phyloP scores from a whole-genome alignment of 2,888 invertebrate genomes.

The Petrolisthes manimaculis region DNA sequence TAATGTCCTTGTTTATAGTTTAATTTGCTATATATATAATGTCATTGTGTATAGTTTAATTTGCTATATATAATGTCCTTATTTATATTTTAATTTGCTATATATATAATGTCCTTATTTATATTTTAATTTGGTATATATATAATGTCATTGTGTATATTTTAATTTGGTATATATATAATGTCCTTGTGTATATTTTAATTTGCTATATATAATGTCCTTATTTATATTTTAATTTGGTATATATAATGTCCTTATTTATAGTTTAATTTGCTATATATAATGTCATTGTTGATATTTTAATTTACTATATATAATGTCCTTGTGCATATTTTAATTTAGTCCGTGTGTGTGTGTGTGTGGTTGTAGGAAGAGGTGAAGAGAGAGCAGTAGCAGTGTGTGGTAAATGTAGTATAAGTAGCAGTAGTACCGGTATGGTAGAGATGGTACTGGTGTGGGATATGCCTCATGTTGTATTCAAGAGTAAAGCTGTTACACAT shows the following conservation, averaged over 20 bases:
- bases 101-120: no score
- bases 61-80: background rate
- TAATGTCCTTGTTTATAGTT: no score
- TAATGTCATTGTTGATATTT: background rate
- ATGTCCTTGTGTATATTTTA: no score
- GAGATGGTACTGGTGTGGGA: slow-evolving; percentile 86
- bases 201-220: no score
- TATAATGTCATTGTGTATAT: no score
- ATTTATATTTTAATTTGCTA: slow-evolving; percentile 24
- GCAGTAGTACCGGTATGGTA: slow-evolving; percentile 66
- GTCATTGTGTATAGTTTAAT: background rate
- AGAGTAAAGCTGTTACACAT: slow-evolving; percentile 78
- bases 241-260: no score
- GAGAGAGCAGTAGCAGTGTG: slow-evolving; percentile 79
- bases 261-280: no score
- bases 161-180: no score
- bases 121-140: no score
- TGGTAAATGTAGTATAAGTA: slow-evolving; percentile 74
- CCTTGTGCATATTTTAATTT: slow-evolving; percentile 27
- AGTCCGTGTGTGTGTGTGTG: background rate
- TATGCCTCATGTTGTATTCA: slow-evolving; percentile 88
- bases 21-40: no score
- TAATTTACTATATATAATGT: background rate
- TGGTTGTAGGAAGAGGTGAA: slow-evolving; percentile 70
- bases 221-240: no score